Conservation (phyloP, 2,113 vertebrate species). For the Crotalus viridis region DNA sequence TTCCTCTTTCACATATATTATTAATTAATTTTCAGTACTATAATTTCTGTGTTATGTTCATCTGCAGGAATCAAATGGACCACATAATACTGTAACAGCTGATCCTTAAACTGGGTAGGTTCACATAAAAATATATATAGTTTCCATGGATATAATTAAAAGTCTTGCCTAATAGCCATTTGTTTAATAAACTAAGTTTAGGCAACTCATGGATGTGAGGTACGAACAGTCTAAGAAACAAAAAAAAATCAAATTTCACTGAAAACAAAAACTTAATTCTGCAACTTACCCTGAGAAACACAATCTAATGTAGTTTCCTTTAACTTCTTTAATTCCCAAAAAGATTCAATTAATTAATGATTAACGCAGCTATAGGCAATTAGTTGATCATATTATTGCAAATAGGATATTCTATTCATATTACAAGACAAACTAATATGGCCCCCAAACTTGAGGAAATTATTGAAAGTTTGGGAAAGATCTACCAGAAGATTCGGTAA, state of each 20-base stretch:
- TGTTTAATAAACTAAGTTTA: too few relatives aligned
- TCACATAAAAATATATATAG: not conserved
- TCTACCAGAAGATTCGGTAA: not conserved
- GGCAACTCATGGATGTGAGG: too few relatives aligned
- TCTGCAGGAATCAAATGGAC: not conserved
- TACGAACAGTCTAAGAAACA: not conserved
- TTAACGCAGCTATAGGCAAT: not conserved
- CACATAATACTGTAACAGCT: not conserved
- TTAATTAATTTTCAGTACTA: not conserved
- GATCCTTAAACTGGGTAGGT: not conserved
- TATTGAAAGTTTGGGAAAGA: not conserved
- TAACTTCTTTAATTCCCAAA: not conserved
- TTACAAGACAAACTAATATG: not conserved
- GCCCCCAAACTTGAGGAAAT: not conserved
- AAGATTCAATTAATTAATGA: not conserved
- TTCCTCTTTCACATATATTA: not conserved
- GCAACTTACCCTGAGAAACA: not conserved
- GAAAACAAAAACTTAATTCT: not conserved
- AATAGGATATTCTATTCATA: not conserved
- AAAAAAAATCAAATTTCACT: not conserved
- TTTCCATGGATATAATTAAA: not conserved
- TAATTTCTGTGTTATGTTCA: not conserved
- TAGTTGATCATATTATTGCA: not conserved
- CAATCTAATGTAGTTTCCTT: not conserved
- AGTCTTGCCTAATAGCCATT: not conserved